phyloP scores from a whole-genome alignment of 1,140 invertebrate genomes.

The Magallana ariakensis region DNA sequence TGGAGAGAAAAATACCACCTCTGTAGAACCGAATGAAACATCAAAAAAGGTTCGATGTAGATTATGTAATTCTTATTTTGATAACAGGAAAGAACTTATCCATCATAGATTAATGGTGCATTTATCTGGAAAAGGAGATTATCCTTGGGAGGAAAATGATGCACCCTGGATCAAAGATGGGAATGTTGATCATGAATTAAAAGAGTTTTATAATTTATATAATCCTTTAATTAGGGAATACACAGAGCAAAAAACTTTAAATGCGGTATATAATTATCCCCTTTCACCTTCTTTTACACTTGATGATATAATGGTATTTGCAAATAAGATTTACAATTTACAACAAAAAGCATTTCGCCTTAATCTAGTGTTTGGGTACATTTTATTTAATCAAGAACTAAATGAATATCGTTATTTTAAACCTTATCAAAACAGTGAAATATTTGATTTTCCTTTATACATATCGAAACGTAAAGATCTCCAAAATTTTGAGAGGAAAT shows the following conservation, averaged over 20 bases:
- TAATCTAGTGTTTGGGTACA: background rate
- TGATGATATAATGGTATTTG: background rate
- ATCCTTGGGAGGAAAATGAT: background rate
- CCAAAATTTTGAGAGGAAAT: background rate
- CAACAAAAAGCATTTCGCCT: constrained; percentile 1
- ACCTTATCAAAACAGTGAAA: background rate
- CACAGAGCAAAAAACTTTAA: background rate
- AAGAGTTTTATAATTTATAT: background rate
- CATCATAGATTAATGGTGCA: background rate
- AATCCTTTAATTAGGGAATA: background rate
- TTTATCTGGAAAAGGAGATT: background rate
- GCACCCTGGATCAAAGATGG: background rate
- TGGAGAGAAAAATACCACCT: too few species aligned
- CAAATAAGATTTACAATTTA: background rate
- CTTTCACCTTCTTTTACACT: background rate
- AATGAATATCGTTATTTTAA: constrained; percentile 8
- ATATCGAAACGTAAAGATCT: background rate
- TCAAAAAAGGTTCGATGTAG: too few species aligned
- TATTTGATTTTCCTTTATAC: background rate
- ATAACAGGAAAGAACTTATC: background rate
- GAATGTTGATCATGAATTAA: background rate
- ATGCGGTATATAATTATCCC: background rate
- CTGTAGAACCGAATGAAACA: too few species aligned
- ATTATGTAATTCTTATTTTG: background rate
- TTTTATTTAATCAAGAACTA: background rate